Conservation (phyloP, 2,797 vertebrate species). For the Helarctos malayanus region DNA sequence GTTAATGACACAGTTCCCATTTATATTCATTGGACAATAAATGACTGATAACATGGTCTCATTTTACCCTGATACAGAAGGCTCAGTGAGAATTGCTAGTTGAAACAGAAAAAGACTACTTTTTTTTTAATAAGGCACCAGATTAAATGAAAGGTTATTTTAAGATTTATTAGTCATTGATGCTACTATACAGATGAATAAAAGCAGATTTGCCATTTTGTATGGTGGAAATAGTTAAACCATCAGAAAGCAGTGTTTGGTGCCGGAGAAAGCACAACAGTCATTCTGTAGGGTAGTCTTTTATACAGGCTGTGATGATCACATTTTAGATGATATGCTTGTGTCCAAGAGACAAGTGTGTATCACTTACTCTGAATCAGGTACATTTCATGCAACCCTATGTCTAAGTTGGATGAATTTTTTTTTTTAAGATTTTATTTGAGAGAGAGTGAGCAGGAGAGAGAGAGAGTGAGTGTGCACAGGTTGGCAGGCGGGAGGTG, state of each 20-base stretch:
- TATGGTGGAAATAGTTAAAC: background rate
- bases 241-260: background rate
- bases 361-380: background rate
- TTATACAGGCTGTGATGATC: background rate
- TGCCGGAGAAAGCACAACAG: background rate
- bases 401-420: background rate
- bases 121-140: conserved; percentile 14
- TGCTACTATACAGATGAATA: background rate
- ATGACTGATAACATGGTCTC: background rate
- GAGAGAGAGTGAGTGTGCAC: no score
- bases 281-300: background rate
- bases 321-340: background rate
- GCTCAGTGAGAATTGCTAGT: background rate
- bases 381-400: background rate
- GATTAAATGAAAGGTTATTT: conserved; percentile 34
- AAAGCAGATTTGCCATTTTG: conserved; percentile 28
- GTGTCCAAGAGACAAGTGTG: background rate
- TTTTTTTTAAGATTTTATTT: background rate
- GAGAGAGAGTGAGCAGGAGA: no score
- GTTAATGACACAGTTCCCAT: background rate
- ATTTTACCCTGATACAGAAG: conserved; percentile 27
- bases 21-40: background rate
- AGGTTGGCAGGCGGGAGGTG: background rate
- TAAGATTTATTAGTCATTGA: background rate
- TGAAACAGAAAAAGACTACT: conserved; percentile 12